Base-by-base conservation (phyloP, 1,140 invertebrate genomes). In the Polypedilum vanderplanki region DNA sequence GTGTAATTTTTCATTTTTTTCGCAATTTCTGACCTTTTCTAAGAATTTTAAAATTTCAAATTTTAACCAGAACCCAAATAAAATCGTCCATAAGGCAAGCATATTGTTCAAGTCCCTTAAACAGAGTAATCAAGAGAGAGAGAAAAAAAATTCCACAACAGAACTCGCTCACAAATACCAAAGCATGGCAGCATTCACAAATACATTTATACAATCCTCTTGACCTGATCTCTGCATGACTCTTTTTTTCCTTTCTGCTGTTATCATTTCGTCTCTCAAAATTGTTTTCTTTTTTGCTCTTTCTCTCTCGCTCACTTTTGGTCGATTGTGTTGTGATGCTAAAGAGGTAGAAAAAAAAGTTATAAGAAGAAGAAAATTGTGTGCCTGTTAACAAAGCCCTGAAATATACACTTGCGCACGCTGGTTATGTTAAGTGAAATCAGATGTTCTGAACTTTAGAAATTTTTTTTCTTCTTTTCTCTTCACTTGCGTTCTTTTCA, bases 351-450 rank as follows among this genome's bases (percentile, higher is more conserved):
- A 57, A 33, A 33, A 33, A 33, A 33, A 33, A 33, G 24, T 33
- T 33, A 33, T n/a, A 46, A n/a, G 12, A 57, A 57, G 46, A 57
- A 57, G 46, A 15, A n/a, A 46, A 15, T 46, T 46, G 41, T 12
- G 15, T 46, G 15, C n/a, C 4, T 15, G 4, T 57, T 57, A 4
- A 57, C 12, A n/a, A 57, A 57, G 46, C 46, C 10, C 46, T 57
- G 46, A 46, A 46, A 46, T 46, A 15, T 46, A 46, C 41, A 46
- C 41, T 46, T 46, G 41, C 41, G 41, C 41, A 57, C 46, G 46
- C 46, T 57, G 46, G 46, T 57, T 57, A 57, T 57, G 46, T 57
- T 57, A 57, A 57, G 46, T 57, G 46, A 57, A 57, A 57, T 57
- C 46, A 57, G 46, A 57, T 57, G 46, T 57, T 57, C 4, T 4